These are phyloP conservation scores for Pseudomugil tenellus DNA, from an alignment of 2,797 vertebrate species.

Conservation along the genomic window DNA sequence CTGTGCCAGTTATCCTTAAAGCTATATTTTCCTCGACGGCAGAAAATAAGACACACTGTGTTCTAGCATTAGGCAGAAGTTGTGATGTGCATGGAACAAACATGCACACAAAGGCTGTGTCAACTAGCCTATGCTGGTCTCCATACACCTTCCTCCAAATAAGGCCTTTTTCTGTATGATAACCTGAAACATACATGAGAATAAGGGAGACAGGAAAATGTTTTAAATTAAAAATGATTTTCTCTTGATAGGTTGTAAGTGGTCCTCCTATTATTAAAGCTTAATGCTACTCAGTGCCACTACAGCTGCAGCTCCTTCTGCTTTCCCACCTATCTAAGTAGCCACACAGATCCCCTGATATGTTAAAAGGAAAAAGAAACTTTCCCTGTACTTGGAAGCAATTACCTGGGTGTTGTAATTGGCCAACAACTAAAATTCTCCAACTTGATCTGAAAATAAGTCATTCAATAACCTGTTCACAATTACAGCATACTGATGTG, in stretches of 20 bases:
- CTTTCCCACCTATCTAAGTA: slow-evolving; percentile 46
- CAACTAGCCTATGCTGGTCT: slow-evolving; percentile 3
- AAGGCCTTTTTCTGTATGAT: slow-evolving; percentile 28
- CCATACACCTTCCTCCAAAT: slow-evolving; percentile 17
- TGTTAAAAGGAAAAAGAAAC: slow-evolving; percentile 15
- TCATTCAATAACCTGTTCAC: background rate
- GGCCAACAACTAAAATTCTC: background rate
- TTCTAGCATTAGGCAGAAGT: background rate
- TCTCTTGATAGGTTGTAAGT: slow-evolving; percentile 71
- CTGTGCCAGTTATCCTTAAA: slow-evolving; percentile 31
- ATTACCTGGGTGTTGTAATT: background rate
- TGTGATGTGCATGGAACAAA: slow-evolving; percentile 15
- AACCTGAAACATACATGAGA: slow-evolving; percentile 77
- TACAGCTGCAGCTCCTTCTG: slow-evolving; percentile 44
- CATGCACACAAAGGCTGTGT: background rate
- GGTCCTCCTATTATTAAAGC: slow-evolving; percentile 70
- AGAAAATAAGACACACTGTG: slow-evolving; percentile 1
- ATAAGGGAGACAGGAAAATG: slow-evolving; percentile 55
- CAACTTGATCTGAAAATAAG: background rate
- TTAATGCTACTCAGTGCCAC: slow-evolving; percentile 63
- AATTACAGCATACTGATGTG: background rate
- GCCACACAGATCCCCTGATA: slow-evolving; percentile 28
- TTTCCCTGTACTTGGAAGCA: background rate
- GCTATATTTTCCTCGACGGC: slow-evolving; percentile 7
- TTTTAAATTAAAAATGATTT: slow-evolving; percentile 83